Evolutionary conservation across 2,888 invertebrate species (phyloP).

Genomic region (Caenorhabditis angaria): DNA sequence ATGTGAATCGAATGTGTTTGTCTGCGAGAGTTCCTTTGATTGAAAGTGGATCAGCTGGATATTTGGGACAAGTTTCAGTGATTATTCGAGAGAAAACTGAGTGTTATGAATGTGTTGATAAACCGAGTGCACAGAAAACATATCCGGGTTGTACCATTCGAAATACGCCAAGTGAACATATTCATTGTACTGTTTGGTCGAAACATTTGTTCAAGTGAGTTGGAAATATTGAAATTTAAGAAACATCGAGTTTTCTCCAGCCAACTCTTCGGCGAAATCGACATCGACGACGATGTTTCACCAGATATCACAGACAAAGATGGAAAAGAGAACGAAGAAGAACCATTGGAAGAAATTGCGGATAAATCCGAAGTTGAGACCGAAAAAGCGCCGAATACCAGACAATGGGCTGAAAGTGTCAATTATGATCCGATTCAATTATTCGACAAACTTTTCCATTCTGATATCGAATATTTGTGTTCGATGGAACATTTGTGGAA

Average conservation of each 20-base stretch:
- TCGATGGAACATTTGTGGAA: conserved; percentile 96
- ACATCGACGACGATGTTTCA: conserved; percentile 95
- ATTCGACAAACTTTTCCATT: conserved; percentile 90
- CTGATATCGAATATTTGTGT: conserved; percentile 92
- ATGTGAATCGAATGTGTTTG: conserved; percentile 98
- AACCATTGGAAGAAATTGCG: conserved; percentile 5
- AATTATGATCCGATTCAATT: conserved; percentile 86
- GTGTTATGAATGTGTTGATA: conserved; percentile 95
- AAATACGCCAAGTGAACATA: conserved; percentile 97
- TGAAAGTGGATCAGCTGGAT: conserved; percentile 97
- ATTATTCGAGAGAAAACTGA: conserved; percentile 84
- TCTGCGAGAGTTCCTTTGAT: conserved; percentile 91
- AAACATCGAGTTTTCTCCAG: conserved; percentile 74
- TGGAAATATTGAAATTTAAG: neutral
- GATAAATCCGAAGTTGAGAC: conserved; percentile 7
- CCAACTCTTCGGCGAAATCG: conserved; percentile 95
- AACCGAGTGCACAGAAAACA: conserved; percentile 80
- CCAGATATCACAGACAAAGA: conserved; percentile 89
- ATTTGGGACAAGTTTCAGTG: conserved; percentile 83
- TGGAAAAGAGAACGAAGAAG: conserved; percentile 9
- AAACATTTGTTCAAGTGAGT: conserved; percentile 95
- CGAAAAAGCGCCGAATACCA: conserved; percentile 79
- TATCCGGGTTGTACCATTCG: conserved; percentile 98
- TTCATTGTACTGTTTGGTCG: conserved; percentile 99
- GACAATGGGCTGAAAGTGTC: conserved; percentile 86